phyloP scores from a whole-genome alignment of 37 sponge, comb jelly and placozoan genomes.

The Petrosia ficiformis region DNA sequence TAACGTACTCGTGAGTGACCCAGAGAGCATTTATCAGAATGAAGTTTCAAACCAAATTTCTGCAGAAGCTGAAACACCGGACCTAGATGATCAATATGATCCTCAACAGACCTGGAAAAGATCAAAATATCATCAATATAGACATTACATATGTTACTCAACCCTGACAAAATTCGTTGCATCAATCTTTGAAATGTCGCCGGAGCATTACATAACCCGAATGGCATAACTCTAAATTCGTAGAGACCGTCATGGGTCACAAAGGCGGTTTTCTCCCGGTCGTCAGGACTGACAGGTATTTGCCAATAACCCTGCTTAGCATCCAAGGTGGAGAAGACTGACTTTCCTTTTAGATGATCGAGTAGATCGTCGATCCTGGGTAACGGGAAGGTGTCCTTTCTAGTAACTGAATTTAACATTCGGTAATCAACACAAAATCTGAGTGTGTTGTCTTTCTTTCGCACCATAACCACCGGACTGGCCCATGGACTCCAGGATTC shows the following conservation, averaged over 20 bases:
- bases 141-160: constrained; percentile 10
- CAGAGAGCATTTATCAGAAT: constrained; percentile 30
- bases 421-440: constrained; percentile 23
- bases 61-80: constrained; percentile 20
- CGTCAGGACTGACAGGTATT: constrained; percentile 1
- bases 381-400: constrained; percentile 3
- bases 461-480: constrained; percentile 18
- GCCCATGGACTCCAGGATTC: constrained; percentile 6
- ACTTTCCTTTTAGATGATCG: not conserved
- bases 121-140: constrained; percentile 55
- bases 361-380: not conserved
- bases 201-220: constrained; percentile 27
- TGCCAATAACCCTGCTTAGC: constrained; percentile 27
- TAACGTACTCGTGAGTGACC: not conserved
- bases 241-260: constrained; percentile 9
- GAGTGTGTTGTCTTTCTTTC: constrained; percentile 7
- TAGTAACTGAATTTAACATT: constrained; percentile 17
- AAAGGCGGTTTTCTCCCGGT: constrained; percentile 30
- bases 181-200: constrained; percentile 36
- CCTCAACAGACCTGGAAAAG: constrained; percentile 16
- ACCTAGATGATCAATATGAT: constrained; percentile 26
- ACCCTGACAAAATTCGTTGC: constrained; percentile 13
- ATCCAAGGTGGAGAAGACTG: constrained; percentile 20
- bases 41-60: constrained; percentile 9
- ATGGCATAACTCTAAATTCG: constrained; percentile 29